Base-by-base conservation (phyloP, 2,888 invertebrate species). In the Disparrhopalites patrizii region DNA sequence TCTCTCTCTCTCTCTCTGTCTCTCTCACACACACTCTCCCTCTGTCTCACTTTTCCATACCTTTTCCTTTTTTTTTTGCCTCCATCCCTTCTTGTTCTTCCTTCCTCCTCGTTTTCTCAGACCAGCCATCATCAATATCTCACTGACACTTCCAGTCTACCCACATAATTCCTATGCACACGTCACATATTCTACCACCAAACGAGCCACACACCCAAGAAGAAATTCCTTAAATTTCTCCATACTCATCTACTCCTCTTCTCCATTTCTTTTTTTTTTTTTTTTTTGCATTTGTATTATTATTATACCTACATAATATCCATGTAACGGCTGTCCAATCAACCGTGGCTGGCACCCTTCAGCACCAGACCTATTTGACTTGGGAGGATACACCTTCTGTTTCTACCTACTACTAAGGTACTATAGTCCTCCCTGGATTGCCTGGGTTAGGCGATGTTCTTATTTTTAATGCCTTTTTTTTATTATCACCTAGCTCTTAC, bases 101-200 rank as follows among this genome's bases (percentile, higher is more conserved):
- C 8, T 15, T 33, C 7, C 10, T 55, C 28, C 30, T 31, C n/a
- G 2, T 36, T 18, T 15, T 18, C 36, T 23, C 43, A 43, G 30
- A 18, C 62, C 47, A 63, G 56, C 65, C 68, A 68, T 66, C 68
- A 68, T 68, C 68, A 69, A 69, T 66, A 69, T 66, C 69, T 66
- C 66, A 69, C 66, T 70, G 67, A 68, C 67, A 64, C 64, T 56
- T 55, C 56, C 43, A 64, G 64, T 64, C 64, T 64, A 64, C 64
- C 64, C 56, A 64, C 43, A 62, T 55, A 62, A 62, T 64, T 64
- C 57, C 50, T 36, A 64, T 64, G 47, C 64, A 64, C 64, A 64
- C 56, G 64, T 55, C 64, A 50, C 33, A 30, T 57, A 58, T 25
- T 43, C 55, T 51, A 58, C 43, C 30, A 31, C 64, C 47, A 47